These are phyloP conservation scores for Acromyrmex echinatior DNA, from an alignment of 1,140 invertebrate species.

Conservation along the genomic window DNA sequence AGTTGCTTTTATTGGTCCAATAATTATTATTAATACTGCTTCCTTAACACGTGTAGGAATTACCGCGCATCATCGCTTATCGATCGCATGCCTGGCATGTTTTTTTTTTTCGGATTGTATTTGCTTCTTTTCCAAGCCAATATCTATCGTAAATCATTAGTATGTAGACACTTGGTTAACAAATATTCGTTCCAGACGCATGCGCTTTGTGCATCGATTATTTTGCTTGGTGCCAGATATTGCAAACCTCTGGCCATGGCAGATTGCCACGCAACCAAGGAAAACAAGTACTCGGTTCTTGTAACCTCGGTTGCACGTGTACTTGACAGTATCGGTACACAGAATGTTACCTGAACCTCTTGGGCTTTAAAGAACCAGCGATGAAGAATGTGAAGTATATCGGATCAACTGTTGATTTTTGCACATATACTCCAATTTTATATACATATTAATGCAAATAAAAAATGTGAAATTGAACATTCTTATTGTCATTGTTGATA, in stretches of 20 bases:
- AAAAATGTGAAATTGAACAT: background rate
- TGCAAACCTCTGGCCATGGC: conserved; percentile 61
- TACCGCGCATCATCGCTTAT: conserved; percentile 18
- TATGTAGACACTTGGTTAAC: conserved; percentile 60
- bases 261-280: conserved; percentile 67
- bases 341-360: background rate
- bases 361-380: background rate
- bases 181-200: conserved; percentile 68
- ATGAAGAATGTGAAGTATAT: background rate
- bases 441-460: background rate
- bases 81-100: background rate
- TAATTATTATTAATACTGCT: conserved; percentile 13
- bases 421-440: background rate
- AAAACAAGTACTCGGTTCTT: conserved; percentile 60
- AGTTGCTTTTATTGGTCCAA: background rate
- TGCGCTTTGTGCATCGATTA: conserved; percentile 73
- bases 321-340: conserved; percentile 24
- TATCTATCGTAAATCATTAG: conserved; percentile 59
- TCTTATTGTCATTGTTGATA: background rate
- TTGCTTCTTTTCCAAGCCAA: conserved; percentile 47
- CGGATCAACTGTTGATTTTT: background rate
- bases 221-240: conserved; percentile 73
- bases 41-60: background rate
- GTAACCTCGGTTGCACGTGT: conserved; percentile 49
- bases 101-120: conserved; percentile 6